A percentile compares a stretch with the other conserved stretches of the same genome.
Conservation (phyloP, 2,888 invertebrate species). For the Cheilosia urbana region DNA sequence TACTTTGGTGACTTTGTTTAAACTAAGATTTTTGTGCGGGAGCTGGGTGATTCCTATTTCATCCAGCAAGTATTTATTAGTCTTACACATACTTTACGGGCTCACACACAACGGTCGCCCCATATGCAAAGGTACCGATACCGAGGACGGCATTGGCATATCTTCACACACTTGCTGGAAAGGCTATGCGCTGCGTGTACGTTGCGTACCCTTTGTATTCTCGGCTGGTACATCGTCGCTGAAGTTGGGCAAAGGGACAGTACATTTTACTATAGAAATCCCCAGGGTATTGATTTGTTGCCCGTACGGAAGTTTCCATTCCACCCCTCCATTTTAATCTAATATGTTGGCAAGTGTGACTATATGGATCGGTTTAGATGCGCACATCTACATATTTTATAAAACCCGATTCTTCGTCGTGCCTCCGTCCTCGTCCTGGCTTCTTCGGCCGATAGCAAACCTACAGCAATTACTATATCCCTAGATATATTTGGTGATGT, state of each 20-base stretch:
- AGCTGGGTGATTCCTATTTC: conserved; percentile 68
- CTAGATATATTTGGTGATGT: conserved; percentile 51
- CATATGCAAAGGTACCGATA: conserved; percentile 47
- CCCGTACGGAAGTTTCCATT: conserved; percentile 76
- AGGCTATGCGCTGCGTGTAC: conserved; percentile 31
- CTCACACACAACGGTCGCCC: conserved; percentile 54
- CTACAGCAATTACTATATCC: conserved; percentile 74
- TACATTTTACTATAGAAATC: conserved; percentile 76
- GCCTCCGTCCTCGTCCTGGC: conserved; percentile 25
- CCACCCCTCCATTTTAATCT: conserved; percentile 76
- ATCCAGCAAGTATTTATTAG: conserved; percentile 69
- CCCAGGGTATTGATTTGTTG: conserved; percentile 78
- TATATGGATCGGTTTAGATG: conserved; percentile 75
- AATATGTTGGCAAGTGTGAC: conserved; percentile 76
- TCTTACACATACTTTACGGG: conserved; percentile 68
- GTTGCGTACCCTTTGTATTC: conserved; percentile 63
- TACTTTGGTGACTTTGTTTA: conserved; percentile 60
- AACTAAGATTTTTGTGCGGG: conserved; percentile 65
- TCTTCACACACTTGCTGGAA: conserved; percentile 58
- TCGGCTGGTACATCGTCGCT: conserved; percentile 34
- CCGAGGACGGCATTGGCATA: conserved; percentile 32
- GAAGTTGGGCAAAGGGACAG: conserved; percentile 73
- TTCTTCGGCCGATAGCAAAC: conserved; percentile 43
- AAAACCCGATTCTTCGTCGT: conserved; percentile 43
- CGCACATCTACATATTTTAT: conserved; percentile 76